These are phyloP conservation scores for Burhinus oedicnemus DNA, from an alignment of 2,113 vertebrate species.

Conservation along the genomic window DNA sequence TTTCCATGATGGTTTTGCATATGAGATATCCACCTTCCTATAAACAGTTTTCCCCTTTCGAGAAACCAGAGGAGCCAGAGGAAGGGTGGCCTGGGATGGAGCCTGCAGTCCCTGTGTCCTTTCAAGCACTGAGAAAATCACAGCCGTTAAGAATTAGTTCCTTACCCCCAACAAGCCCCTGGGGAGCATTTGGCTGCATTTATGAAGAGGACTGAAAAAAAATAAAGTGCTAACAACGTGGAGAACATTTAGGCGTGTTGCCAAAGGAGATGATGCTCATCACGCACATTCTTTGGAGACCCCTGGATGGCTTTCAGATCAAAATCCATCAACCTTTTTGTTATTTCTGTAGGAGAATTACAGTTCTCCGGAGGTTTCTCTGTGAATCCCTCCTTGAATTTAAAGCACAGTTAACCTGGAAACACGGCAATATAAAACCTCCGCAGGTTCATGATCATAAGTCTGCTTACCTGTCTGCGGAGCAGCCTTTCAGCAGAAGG, in stretches of 20 bases:
- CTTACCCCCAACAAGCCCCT: background rate
- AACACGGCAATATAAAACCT: background rate
- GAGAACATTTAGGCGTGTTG: slow-evolving; percentile 20
- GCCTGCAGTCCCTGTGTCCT: background rate
- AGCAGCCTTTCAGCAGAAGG: slow-evolving; percentile 89
- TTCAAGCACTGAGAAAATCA: slow-evolving; percentile 28
- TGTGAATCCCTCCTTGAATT: slow-evolving; percentile 12
- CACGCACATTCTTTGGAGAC: background rate
- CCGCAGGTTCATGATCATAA: background rate
- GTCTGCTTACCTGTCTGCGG: slow-evolving; percentile 88
- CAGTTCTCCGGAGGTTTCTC: background rate
- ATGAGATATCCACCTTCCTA: background rate
- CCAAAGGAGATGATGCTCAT: slow-evolving; percentile 54
- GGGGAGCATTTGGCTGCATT: slow-evolving; percentile 36
- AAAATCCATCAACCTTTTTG: slow-evolving; percentile 34
- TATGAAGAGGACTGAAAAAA: slow-evolving; percentile 27
- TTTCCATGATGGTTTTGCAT: background rate
- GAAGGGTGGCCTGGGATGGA: background rate
- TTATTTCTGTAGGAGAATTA: slow-evolving; percentile 43
- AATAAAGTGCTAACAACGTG: slow-evolving; percentile 25
- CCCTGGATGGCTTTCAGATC: slow-evolving; percentile 37
- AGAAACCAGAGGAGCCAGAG: background rate
- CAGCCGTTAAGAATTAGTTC: slow-evolving; percentile 46
- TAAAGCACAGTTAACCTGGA: background rate
- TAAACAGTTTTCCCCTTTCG: background rate